Base-by-base conservation (phyloP, 1,140 invertebrate genomes). In the Drosophila orosa region DNA sequence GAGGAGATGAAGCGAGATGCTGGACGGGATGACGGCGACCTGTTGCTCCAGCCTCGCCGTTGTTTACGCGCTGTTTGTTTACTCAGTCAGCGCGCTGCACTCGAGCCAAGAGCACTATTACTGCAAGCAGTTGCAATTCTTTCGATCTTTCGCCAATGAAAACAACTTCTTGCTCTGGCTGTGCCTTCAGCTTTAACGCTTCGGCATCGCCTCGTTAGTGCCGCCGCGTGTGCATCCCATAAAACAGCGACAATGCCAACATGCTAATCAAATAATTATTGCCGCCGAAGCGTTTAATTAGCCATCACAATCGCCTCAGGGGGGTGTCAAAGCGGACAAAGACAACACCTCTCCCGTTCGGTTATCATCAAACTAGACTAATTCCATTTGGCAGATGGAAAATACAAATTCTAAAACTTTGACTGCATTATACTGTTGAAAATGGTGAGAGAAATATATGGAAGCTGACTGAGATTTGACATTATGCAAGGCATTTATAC, bases 61-160 rank as follows among this genome's bases (percentile, higher is more conserved):
- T 72, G 72, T 67, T 63, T 76, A 63, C 66, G 57, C 39, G 44
- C 35, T 50, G 39, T 55, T 74, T 68, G 73, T 78, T 89, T 48
- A 71, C 44, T 79, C 79, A 83, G 79, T 86, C 76, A 67, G 29
- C 61, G 45, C 44, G 66, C 39, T 79, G 83, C 75, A 47, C 37
- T 86, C 75, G 75, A 19, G 47, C 40, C 60, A 68, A 50, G 50
- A 62, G 58, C 82, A 85, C 58, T 63, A 59, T 48, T 42, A 50
- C 61, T 50, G 31, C 48, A 57, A 61, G 24, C 57, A 35, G 29
- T 42, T 40, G 37, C 40, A 39, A 31, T 50, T 42, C 7, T 33
- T 45, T 50, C 17, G 15, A 17, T 22, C 39, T 39, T 33, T 54
- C 31, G 55, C 40, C 5, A 19, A 15, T 29, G 62, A 44, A 78